Evolutionary conservation across 1,140 invertebrate genomes (phyloP).

Genomic region (Campoletis sonorensis): DNA sequence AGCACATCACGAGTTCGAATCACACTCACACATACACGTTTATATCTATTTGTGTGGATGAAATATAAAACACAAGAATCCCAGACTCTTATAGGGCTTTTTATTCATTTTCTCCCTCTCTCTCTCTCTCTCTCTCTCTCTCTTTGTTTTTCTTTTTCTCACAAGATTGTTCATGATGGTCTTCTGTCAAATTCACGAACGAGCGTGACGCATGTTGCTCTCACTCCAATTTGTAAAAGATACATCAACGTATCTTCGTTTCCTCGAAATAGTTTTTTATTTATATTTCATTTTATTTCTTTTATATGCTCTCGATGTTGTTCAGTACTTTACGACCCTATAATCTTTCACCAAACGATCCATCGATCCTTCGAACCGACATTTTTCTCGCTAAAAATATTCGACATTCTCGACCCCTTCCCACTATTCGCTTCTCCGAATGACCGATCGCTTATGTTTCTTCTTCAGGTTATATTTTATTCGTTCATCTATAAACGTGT

Average conservation of each 20-base stretch:
- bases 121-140: slow-evolving; percentile 41
- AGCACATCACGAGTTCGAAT: neutral
- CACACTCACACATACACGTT: neutral
- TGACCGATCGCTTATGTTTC: too few relatives aligned
- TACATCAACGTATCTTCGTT: neutral
- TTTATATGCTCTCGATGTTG: neutral
- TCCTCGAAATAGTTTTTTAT: neutral
- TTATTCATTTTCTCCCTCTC: slow-evolving; percentile 36
- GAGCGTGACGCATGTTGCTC: slow-evolving; percentile 49
- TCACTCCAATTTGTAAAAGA: neutral
- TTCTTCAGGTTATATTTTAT: too few relatives aligned
- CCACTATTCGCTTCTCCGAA: too few relatives aligned
- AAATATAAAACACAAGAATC: neutral
- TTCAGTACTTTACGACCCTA: neutral
- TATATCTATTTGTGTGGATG: neutral
- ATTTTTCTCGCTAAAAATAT: slow-evolving; percentile 21
- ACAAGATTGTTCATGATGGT: slow-evolving; percentile 31
- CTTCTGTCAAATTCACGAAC: slow-evolving; percentile 59
- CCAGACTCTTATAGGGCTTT: slow-evolving; percentile 43
- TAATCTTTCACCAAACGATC: slow-evolving; percentile 1
- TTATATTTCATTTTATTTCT: neutral
- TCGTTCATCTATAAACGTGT: too few relatives aligned
- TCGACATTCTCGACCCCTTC: neutral
- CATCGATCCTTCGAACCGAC: slow-evolving; percentile 4
- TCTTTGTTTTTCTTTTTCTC: slow-evolving; percentile 46